phyloP scores from a whole-genome alignment of 2,888 invertebrate genomes.

The Andrena dorsata region DNA sequence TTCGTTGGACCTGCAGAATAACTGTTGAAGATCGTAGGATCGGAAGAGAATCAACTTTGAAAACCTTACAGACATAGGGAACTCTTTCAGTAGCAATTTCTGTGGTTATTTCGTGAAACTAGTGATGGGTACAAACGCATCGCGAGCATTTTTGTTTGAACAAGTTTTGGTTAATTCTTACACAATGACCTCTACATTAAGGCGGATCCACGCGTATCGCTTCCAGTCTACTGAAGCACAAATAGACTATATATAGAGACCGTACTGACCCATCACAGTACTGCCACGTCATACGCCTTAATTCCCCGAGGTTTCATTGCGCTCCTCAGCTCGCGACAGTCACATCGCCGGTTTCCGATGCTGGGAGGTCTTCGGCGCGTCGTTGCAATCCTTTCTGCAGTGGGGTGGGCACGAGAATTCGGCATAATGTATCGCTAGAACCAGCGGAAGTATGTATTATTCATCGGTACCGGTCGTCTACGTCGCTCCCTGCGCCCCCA shows the following conservation, averaged over 20 bases:
- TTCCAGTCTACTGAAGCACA: no score
- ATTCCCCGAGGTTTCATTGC: slow-evolving; percentile 3
- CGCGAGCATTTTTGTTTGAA: not conserved
- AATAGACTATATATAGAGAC: no score
- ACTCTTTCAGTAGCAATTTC: not conserved
- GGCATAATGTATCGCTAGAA: slow-evolving; percentile 78
- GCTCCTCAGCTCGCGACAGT: slow-evolving; percentile 14
- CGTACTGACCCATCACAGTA: no score
- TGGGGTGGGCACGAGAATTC: slow-evolving; percentile 66
- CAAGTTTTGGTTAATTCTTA: no score
- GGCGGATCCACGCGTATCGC: no score
- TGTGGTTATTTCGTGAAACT: not conserved
- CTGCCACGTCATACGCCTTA: not conserved
- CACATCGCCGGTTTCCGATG: slow-evolving; percentile 44
- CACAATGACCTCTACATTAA: no score
- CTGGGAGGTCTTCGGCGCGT: slow-evolving; percentile 64
- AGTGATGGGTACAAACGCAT: not conserved
- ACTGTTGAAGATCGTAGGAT: not conserved
- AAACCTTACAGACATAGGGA: not conserved
- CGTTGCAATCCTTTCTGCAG: slow-evolving; percentile 64
- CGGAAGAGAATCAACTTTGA: not conserved
- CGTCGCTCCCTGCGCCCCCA: slow-evolving; percentile 1
- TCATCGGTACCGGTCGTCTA: slow-evolving; percentile 73
- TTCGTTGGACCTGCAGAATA: not conserved
- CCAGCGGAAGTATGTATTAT: slow-evolving; percentile 81